Conservation (phyloP, 1,140 invertebrate genomes). For the Pseudomyrmex sp. region DNA sequence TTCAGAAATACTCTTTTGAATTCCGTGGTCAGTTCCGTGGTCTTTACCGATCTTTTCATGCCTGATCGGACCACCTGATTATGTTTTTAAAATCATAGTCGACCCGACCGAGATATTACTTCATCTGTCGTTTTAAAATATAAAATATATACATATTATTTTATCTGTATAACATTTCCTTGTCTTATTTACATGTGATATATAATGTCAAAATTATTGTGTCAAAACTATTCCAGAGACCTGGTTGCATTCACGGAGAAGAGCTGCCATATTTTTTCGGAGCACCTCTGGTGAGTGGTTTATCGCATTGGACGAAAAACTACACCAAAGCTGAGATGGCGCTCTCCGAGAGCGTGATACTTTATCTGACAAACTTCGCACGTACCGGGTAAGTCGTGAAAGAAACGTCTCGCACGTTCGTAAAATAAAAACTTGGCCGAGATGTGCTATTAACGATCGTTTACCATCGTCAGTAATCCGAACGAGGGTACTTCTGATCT, state of each 20-base stretch:
- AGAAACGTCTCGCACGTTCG: background rate
- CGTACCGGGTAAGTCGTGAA: constrained; percentile 94
- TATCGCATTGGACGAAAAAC: constrained; percentile 93
- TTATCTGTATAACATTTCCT: no score
- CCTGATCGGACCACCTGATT: background rate
- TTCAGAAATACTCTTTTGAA: constrained; percentile 29
- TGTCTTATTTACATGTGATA: background rate
- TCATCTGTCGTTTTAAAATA: background rate
- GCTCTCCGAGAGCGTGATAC: constrained; percentile 96
- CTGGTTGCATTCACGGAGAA: constrained; percentile 96
- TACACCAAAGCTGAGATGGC: constrained; percentile 96
- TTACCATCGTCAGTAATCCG: constrained; percentile 90
- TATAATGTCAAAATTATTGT: background rate
- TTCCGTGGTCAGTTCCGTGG: constrained; percentile 17
- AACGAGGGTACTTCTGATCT: constrained; percentile 91
- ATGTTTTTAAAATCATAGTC: background rate
- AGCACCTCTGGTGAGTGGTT: constrained; percentile 91
- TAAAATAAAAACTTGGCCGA: constrained; percentile 12
- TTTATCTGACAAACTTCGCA: constrained; percentile 98
- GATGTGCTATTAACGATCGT: constrained; percentile 17
- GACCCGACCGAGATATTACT: background rate
- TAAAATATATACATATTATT: background rate
- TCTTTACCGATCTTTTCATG: background rate
- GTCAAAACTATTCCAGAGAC: constrained; percentile 86
- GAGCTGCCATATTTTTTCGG: constrained; percentile 96